These are phyloP conservation scores for Gibbula magus DNA, from an alignment of 2,888 invertebrate species.

Conservation along the genomic window DNA sequence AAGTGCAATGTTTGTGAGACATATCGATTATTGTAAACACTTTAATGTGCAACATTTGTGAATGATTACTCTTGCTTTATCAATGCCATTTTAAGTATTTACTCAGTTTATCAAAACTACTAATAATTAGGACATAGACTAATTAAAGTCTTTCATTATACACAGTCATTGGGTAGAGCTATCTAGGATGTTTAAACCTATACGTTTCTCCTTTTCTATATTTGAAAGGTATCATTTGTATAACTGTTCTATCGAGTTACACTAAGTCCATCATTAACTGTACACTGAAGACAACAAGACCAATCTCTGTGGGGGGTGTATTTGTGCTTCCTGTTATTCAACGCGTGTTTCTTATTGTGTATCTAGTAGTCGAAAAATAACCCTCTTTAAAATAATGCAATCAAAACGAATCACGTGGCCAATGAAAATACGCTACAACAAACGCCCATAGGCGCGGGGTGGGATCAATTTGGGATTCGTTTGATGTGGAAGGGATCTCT, in stretches of 20 bases:
- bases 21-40: too few species aligned
- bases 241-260: neutral
- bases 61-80: too few species aligned
- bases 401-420: neutral
- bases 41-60: too few species aligned
- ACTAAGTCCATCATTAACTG: neutral
- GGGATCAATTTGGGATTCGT: neutral
- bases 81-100: too few species aligned
- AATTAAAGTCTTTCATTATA: too few species aligned
- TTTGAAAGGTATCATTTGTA: too few species aligned
- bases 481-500: neutral
- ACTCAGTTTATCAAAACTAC: too few species aligned
- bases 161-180: too few species aligned
- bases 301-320: neutral
- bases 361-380: neutral
- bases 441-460: neutral
- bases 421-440: neutral
- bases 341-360: slow-evolving; percentile 5
- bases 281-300: neutral
- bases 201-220: too few species aligned
- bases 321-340: neutral
- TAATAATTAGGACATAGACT: too few species aligned
- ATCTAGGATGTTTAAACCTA: too few species aligned
- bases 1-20: neutral
- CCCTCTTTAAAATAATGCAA: slow-evolving; percentile 13